Conservation (phyloP, 2,797 vertebrate genomes). For the Ataeniobius toweri region DNA sequence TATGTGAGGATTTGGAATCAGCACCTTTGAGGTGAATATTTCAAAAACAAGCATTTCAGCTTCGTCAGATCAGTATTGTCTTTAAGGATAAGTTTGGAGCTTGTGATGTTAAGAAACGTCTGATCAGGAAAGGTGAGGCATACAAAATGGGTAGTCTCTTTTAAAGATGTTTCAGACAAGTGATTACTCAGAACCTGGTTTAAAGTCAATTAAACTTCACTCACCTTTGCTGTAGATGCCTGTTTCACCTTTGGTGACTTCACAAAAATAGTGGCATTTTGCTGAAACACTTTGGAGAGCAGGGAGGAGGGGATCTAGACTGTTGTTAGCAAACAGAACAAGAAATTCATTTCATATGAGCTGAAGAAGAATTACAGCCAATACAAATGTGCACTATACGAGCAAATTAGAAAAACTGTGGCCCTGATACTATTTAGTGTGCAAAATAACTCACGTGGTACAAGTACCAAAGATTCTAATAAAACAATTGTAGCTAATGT, state of each 20-base stretch:
- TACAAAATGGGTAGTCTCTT: conserved; percentile 43
- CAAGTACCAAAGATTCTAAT: too few species aligned
- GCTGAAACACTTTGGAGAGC: conserved; percentile 60
- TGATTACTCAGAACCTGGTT: conserved; percentile 47
- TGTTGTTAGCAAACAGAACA: conserved; percentile 4
- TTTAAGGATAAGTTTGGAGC: conserved; percentile 63
- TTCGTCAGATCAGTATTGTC: conserved; percentile 58
- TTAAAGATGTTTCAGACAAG: conserved; percentile 57
- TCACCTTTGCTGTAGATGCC: conserved; percentile 63
- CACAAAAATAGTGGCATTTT: conserved; percentile 68
- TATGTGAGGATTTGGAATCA: conserved; percentile 74
- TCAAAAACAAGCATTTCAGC: conserved; percentile 64
- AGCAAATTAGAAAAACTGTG: too few species aligned
- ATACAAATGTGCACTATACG: neutral
- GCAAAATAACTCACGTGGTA: neutral
- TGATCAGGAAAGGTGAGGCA: conserved; percentile 61
- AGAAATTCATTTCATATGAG: neutral
- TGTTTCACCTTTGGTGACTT: conserved; percentile 64
- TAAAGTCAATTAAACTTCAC: conserved; percentile 61
- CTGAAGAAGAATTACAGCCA: neutral
- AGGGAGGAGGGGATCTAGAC: conserved; percentile 36
- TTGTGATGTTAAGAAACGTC: conserved; percentile 61
- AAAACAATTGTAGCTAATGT: neutral
- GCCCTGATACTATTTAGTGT: too few species aligned
- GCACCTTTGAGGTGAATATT: conserved; percentile 68